These are phyloP conservation scores for Tolmerus cingulatus DNA, from an alignment of 2,888 invertebrate genomes.

Conservation along the genomic window DNA sequence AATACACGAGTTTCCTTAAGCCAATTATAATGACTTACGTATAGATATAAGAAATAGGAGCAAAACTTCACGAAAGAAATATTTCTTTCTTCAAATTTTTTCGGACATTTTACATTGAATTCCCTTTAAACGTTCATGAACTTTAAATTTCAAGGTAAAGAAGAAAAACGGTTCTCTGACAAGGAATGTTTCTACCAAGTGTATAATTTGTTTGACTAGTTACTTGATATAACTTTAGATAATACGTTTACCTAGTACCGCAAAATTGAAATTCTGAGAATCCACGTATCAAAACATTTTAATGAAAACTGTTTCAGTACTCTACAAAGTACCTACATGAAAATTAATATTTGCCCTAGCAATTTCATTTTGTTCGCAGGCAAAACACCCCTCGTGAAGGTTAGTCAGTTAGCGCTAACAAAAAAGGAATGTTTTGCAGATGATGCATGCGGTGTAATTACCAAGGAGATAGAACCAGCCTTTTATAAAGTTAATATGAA, in stretches of 20 bases:
- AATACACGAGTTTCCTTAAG: too few relatives aligned
- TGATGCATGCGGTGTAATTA: not conserved
- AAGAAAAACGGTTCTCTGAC: not conserved
- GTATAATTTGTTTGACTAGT: not conserved
- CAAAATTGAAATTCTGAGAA: not conserved
- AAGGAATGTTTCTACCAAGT: not conserved
- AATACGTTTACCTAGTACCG: not conserved
- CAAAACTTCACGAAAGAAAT: too few relatives aligned
- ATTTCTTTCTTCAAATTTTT: too few relatives aligned
- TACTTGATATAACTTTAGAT: not conserved
- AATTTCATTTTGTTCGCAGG: not conserved
- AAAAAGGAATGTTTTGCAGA: not conserved
- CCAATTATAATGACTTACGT: too few relatives aligned
- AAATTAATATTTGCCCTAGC: not conserved
- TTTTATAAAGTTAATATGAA: not conserved
- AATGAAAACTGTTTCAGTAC: not conserved
- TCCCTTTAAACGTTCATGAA: too few relatives aligned
- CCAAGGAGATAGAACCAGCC: not conserved
- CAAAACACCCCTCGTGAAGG: not conserved
- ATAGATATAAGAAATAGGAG: too few relatives aligned
- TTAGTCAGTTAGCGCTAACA: not conserved
- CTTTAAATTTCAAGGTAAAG: not conserved
- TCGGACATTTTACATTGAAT: too few relatives aligned
- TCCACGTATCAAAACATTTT: not conserved
- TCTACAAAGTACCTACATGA: not conserved